Evolutionary conservation across 2,888 invertebrate genomes (phyloP).

Genomic region (Oxyteleia sp.): DNA sequence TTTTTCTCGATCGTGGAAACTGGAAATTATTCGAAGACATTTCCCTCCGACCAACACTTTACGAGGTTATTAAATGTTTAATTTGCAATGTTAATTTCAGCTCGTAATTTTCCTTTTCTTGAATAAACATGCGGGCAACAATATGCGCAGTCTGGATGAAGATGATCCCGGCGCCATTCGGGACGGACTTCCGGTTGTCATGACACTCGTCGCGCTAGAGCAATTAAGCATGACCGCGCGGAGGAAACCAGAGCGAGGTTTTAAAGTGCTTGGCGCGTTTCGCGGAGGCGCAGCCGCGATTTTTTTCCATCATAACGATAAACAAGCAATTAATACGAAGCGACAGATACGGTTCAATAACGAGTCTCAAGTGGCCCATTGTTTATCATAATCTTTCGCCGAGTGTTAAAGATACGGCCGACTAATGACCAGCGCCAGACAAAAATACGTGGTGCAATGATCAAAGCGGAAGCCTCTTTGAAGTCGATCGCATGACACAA

Average conservation of each 20-base stretch:
- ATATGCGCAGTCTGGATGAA: constrained; percentile 28
- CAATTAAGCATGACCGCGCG: constrained; percentile 71
- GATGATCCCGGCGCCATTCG: constrained; percentile 53
- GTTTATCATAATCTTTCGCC: constrained; percentile 50
- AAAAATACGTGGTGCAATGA: constrained; percentile 62
- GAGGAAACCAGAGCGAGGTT: no score
- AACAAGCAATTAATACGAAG: constrained; percentile 58
- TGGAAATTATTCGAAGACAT: no score
- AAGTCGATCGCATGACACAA: constrained; percentile 59
- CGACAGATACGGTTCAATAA: constrained; percentile 64
- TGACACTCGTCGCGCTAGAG: constrained; percentile 69
- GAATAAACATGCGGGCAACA: constrained; percentile 10
- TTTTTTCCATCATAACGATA: constrained; percentile 26
- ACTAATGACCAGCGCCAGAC: constrained; percentile 41
- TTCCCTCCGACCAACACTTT: no score
- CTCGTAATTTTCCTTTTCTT: no score
- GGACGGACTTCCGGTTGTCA: constrained; percentile 66
- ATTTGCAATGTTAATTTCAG: no score
- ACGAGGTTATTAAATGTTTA: no score
- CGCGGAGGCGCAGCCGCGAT: constrained; percentile 13
- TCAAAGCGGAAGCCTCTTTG: constrained; percentile 64
- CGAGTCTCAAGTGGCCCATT: constrained; percentile 46
- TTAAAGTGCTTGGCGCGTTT: no score
- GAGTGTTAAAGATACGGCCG: constrained; percentile 37
- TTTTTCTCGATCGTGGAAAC: no score